Conservation (phyloP, 1,140 invertebrate genomes). For the Colletes gigas region DNA sequence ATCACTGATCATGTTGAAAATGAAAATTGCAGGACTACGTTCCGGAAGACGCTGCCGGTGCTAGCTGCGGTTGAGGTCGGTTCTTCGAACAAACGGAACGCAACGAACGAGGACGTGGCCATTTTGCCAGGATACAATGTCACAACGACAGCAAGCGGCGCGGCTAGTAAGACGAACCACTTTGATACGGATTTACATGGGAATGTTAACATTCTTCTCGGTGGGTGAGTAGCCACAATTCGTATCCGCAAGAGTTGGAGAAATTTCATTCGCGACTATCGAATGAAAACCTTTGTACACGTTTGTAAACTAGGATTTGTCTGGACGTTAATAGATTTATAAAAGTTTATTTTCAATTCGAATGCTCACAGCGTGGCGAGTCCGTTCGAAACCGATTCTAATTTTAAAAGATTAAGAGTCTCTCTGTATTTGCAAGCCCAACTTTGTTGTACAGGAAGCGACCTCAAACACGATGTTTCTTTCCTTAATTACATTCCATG, state of each 20-base stretch:
- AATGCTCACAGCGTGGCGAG: too few relatives aligned
- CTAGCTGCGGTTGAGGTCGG: slow-evolving; percentile 11
- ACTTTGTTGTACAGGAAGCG: not conserved
- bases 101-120: slow-evolving; percentile 45
- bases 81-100: slow-evolving; percentile 41
- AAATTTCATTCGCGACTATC: too few relatives aligned
- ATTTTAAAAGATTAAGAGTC: too few relatives aligned
- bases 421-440: not conserved
- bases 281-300: too few relatives aligned
- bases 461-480: not conserved
- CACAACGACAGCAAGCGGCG: slow-evolving; percentile 67
- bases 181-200: slow-evolving; percentile 80
- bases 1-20: not conserved
- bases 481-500: not conserved
- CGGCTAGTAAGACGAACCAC: slow-evolving; percentile 68
- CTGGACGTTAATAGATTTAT: too few relatives aligned
- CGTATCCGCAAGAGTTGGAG: not conserved
- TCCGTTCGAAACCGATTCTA: too few relatives aligned
- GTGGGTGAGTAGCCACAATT: slow-evolving; percentile 80
- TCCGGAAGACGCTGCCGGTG: slow-evolving; percentile 28
- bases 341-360: too few relatives aligned
- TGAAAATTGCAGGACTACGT: not conserved
- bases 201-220: slow-evolving; percentile 84
- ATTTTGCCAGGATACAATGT: slow-evolving; percentile 60
- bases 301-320: too few relatives aligned